Base-by-base conservation (phyloP, 2,113 vertebrate species). In the Micronisus gabar region DNA sequence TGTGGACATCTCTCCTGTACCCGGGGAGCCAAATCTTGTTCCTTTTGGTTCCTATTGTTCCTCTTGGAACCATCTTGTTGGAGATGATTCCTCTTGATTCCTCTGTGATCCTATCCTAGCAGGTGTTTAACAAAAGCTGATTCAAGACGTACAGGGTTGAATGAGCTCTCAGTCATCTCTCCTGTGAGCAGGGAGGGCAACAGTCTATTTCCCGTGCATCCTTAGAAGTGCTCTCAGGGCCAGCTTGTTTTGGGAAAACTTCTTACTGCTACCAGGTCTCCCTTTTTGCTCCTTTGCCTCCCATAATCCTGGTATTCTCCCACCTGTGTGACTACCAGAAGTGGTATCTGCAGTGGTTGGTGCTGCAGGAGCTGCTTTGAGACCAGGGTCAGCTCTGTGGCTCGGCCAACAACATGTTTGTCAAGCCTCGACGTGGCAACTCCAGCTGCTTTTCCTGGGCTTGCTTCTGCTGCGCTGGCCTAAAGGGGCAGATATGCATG, bases 401-500 rank as follows among this genome's bases (percentile, higher is more conserved):
- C 21, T 81, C 2, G 0, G 48, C 55, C 80, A 18, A 6, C 47
- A n/a, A 3, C 2, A 2, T 9, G 5, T 67, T 47, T 50, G 6
- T 48, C 1, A 2, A 32, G 48, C 26, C 13, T 1, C 9, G 75
- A 25, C 21, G 2, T 43, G 63, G 27, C 68, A 84, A 29, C 62
- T 70, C n/a, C 71, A 34, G 0, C 43, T 61, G 40, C 61, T 66
- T 34, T 70, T 55, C 59, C 43, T 30, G 43, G 70, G 4, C 55
- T 59, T 11, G 13, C 30, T 50, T n/a, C 53, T 65, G 41, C 55
- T 32, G 50, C 3, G 5, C 73, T 62, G 58, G 19, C 9, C 27
- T 58, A 1, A 27, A 38, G 38, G 47, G 32, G 34, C 48, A 59
- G 68, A 5, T 65, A 20, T 18, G 8, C 2, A 7, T 13, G n/a